Percentiles rank a stretch among this genome's conserved stretches.
Evolutionary conservation across 1,140 invertebrate genomes (phyloP).

Genomic region (Pissodes strobi): DNA sequence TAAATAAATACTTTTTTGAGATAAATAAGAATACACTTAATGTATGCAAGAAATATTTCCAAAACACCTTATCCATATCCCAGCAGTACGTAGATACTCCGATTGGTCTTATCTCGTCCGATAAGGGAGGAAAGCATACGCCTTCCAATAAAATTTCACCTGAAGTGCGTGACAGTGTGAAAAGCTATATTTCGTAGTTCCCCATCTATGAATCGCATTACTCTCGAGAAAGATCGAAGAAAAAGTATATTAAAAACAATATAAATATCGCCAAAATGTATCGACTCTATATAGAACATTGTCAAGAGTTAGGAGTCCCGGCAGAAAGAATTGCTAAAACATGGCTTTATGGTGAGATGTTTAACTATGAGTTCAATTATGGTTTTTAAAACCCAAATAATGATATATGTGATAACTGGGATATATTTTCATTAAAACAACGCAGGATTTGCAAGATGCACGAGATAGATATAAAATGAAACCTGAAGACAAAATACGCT

Average conservation of each 20-base stretch:
- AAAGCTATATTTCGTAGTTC: not conserved
- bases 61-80: not conserved
- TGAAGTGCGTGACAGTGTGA: not conserved
- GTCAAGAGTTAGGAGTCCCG: not conserved
- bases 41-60: not conserved
- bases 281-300: too few species aligned
- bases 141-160: too few species aligned
- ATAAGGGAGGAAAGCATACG: too few species aligned
- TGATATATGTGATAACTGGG: not conserved
- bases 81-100: not conserved
- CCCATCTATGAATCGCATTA: not conserved
- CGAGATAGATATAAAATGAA: conserved; percentile 3
- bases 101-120: not conserved
- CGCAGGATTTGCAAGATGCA: not conserved
- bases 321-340: not conserved
- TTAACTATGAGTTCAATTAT: not conserved
- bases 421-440: not conserved
- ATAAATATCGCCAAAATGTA: not conserved
- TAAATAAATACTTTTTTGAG: not conserved
- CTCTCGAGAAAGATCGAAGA: too few species aligned
- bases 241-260: not conserved
- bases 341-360: not conserved
- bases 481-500: not conserved
- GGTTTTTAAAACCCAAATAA: not conserved
- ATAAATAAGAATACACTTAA: not conserved